phyloP scores from a whole-genome alignment of 2,888 invertebrate species.

The Pollenia angustigena region DNA sequence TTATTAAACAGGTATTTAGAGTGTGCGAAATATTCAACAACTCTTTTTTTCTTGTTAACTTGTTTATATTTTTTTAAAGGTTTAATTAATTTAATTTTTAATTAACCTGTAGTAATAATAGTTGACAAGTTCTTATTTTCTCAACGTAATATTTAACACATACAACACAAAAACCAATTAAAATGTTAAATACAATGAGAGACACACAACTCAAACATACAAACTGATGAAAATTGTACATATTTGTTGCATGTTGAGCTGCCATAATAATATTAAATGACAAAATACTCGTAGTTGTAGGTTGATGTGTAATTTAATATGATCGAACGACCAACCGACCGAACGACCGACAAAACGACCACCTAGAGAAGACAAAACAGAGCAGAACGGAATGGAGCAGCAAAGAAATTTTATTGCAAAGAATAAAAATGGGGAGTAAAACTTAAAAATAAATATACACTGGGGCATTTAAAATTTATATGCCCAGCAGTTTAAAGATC shows the following conservation, averaged over 20 bases:
- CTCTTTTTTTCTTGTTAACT: background rate
- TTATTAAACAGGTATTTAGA: background rate
- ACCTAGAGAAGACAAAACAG: slow-evolving; percentile 47
- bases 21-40: slow-evolving; percentile 14
- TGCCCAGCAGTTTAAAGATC: too few species aligned
- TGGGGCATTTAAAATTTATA: background rate
- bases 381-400: background rate
- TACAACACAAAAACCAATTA: slow-evolving; percentile 45
- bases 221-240: background rate
- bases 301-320: slow-evolving; percentile 66
- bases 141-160: slow-evolving; percentile 20
- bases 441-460: slow-evolving; percentile 39
- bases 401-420: slow-evolving; percentile 19
- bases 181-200: slow-evolving; percentile 61
- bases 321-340: slow-evolving; percentile 16
- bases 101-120: slow-evolving; percentile 58
- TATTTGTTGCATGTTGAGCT: slow-evolving; percentile 65
- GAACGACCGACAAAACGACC: slow-evolving; percentile 43
- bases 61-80: slow-evolving; percentile 16
- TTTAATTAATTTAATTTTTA: slow-evolving; percentile 63
- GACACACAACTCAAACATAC: slow-evolving; percentile 2
- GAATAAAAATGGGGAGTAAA: background rate
- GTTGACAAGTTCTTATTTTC: slow-evolving; percentile 52
- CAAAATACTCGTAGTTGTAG: slow-evolving; percentile 30
- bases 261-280: slow-evolving; percentile 46